Evolutionary conservation across 1,140 invertebrate species (phyloP).

Genomic region (Magallana angulata): DNA sequence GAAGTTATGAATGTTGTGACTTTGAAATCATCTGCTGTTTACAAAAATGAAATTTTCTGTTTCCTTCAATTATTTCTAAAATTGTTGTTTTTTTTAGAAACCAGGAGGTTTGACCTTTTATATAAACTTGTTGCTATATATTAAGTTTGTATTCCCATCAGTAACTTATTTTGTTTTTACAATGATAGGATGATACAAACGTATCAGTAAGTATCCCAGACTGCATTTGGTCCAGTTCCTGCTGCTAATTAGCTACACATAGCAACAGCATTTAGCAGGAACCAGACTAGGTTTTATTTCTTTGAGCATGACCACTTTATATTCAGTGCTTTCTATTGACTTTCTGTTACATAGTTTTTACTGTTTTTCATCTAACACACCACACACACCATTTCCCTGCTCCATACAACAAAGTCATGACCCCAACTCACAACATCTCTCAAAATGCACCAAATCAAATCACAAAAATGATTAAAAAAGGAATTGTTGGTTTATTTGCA

Average conservation of each 20-base stretch:
- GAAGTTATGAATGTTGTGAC: background rate
- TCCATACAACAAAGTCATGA: background rate
- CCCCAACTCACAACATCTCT: background rate
- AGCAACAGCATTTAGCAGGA: constrained; percentile 10
- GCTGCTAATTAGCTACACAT: background rate
- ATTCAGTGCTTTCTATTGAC: background rate
- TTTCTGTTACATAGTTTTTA: background rate
- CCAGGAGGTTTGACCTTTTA: too few species aligned
- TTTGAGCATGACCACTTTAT: constrained; percentile 13
- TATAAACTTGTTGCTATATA: too few species aligned
- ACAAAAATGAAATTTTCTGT: background rate
- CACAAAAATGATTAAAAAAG: background rate
- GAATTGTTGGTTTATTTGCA: background rate
- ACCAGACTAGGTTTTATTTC: constrained; percentile 5
- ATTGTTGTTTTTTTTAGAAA: too few species aligned
- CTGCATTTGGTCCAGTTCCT: background rate
- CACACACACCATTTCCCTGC: background rate
- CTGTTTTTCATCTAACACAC: constrained; percentile 15
- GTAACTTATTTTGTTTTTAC: background rate
- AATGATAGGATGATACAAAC: constrained; percentile 64
- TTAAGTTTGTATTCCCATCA: too few species aligned
- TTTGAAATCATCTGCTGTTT: background rate
- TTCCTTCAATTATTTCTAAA: too few species aligned
- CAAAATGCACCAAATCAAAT: background rate
- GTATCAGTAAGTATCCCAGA: constrained; percentile 66